Evolutionary conservation across 1,140 invertebrate genomes (phyloP).

Genomic region (silkworm (Bombyx mori)): ASM3026992v2 NC_085119.1:8774001-8774500

Average conservation of each 20-base stretch:
- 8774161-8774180: conserved; percentile 18
- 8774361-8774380: conserved; percentile 36
- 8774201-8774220: conserved; percentile 49
- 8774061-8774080: no score
- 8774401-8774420: conserved; percentile 1
- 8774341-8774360: conserved; percentile 46
- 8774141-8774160: neutral
- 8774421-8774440: no score
- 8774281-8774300: conserved; percentile 60
- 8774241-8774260: conserved; percentile 46
- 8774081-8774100: no score
- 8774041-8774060: no score
- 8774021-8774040: no score
- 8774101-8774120: no score
- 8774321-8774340: conserved; percentile 64
- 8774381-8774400: conserved; percentile 8
- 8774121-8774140: no score
- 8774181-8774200: conserved; percentile 31
- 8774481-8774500: no score
- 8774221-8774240: conserved; percentile 57
- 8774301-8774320: conserved; percentile 71
- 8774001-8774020: no score
- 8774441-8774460: no score
- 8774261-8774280: conserved; percentile 64
- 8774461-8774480: no score